phyloP scores from a whole-genome alignment of 2,113 vertebrate genomes.

The Rhinolophus sinicus region DNA sequence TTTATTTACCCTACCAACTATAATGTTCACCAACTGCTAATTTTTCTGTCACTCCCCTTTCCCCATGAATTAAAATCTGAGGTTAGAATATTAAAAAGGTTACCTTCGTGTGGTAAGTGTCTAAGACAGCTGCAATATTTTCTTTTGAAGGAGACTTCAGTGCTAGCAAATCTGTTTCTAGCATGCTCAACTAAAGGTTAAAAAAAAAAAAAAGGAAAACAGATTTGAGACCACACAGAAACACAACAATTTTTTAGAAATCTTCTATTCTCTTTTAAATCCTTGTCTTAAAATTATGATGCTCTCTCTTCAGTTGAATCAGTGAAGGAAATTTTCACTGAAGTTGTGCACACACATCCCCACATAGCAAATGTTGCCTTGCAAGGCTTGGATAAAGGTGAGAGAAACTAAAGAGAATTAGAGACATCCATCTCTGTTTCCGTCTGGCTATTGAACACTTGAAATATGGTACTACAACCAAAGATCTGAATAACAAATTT shows the following conservation, averaged over 20 bases:
- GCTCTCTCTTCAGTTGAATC: not conserved
- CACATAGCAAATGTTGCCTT: not conserved
- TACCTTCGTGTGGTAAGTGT: conserved; percentile 92
- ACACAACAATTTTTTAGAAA: not conserved
- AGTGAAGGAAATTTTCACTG: not conserved
- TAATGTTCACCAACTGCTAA: not conserved
- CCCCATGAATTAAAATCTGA: not conserved
- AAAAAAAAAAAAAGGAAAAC: not conserved
- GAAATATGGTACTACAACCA: not conserved
- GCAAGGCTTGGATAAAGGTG: not conserved
- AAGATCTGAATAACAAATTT: not conserved
- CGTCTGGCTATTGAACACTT: not conserved
- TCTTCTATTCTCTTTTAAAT: conserved; percentile 1
- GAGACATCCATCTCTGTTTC: not conserved
- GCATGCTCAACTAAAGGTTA: conserved; percentile 86
- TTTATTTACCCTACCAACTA: not conserved
- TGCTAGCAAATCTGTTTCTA: conserved; percentile 92
- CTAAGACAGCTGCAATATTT: conserved; percentile 88
- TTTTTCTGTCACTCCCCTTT: not conserved
- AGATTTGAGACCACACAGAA: conserved; percentile 12
- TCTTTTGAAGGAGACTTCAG: conserved; percentile 91
- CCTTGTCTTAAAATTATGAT: not conserved
- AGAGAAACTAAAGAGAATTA: not conserved
- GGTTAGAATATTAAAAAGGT: conserved; percentile 32
- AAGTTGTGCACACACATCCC: not conserved